Evolutionary conservation across 2,797 vertebrate genomes (phyloP).

Genomic region (Epinephelus awoara): DNA sequence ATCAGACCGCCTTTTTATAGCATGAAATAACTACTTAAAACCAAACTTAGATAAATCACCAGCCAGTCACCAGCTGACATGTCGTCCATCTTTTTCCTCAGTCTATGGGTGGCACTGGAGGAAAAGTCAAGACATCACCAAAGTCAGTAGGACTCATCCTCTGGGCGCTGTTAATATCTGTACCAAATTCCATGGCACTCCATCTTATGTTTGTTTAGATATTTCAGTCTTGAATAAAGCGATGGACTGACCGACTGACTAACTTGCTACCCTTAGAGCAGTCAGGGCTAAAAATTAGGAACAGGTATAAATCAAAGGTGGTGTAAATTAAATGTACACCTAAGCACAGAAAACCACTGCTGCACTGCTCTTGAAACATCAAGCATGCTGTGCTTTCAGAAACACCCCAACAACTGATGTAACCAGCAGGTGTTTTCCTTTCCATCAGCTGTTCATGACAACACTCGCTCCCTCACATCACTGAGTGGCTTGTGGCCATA

Average conservation of each 20-base stretch:
- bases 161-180: not conserved
- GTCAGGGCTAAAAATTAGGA: not conserved
- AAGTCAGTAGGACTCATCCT: not conserved
- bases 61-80: too few relatives aligned
- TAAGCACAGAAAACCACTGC: not conserved
- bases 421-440: conserved; percentile 27
- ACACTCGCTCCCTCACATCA: conserved; percentile 17
- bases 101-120: not conserved
- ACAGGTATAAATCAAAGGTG: not conserved
- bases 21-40: too few relatives aligned
- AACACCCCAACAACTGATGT: conserved; percentile 24
- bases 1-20: too few relatives aligned
- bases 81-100: too few relatives aligned
- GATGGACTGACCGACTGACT: not conserved
- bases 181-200: not conserved
- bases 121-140: not conserved
- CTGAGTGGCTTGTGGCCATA: not conserved
- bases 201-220: not conserved
- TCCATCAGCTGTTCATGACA: conserved; percentile 31
- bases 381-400: conserved; percentile 10
- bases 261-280: not conserved
- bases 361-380: conserved; percentile 12
- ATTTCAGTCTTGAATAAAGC: not conserved
- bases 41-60: too few relatives aligned
- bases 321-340: not conserved